Evolutionary conservation across 2,113 vertebrate species (phyloP).

Genomic region (Puffinus mauretanicus): DNA sequence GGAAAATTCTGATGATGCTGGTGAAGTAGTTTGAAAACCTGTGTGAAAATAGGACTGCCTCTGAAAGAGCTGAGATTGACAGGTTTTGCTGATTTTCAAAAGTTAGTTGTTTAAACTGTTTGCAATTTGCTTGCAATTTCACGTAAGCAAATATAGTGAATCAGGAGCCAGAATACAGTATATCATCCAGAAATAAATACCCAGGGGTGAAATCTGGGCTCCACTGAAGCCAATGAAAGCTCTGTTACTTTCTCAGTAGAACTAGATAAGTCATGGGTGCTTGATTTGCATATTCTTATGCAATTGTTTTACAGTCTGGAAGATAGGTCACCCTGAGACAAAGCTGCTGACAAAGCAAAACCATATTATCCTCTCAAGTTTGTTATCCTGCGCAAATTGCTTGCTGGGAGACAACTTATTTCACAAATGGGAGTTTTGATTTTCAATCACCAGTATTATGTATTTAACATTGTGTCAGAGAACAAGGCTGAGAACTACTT

Average conservation of each 20-base stretch:
- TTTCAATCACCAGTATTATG: neutral
- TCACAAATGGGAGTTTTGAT: neutral
- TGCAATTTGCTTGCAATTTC: neutral
- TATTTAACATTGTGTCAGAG: neutral
- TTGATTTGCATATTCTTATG: neutral
- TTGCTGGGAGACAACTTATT: neutral
- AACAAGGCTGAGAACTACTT: neutral
- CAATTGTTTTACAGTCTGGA: neutral
- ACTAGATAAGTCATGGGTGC: neutral
- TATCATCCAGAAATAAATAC: neutral
- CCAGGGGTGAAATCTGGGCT: neutral
- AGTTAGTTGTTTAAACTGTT: neutral
- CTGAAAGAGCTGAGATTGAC: neutral
- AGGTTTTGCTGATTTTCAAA: neutral
- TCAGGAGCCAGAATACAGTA: neutral
- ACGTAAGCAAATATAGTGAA: neutral
- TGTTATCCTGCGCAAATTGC: neutral
- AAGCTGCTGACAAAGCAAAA: slow-evolving; percentile 8
- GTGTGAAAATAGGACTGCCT: neutral
- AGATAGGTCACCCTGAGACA: neutral
- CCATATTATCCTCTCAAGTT: neutral
- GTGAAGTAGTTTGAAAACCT: neutral
- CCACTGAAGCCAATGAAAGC: neutral
- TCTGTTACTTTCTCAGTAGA: neutral
- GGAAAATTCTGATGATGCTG: neutral